Conservation (phyloP, 2,113 vertebrate species). For the Odobenus rosmarus region DNA sequence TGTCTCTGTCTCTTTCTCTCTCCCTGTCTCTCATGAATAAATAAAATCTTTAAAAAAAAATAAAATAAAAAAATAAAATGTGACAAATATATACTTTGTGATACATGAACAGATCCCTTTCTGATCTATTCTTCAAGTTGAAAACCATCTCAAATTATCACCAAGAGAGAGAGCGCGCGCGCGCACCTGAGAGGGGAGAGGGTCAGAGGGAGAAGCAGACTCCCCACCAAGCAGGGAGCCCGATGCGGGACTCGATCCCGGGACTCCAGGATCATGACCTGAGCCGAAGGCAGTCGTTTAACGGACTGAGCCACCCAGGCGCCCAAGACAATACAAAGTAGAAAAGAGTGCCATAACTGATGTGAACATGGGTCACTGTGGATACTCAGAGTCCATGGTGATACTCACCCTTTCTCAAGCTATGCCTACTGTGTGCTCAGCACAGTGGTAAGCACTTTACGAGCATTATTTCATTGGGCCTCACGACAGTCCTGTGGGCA, state of each 20-base stretch:
- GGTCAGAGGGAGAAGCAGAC: too few species aligned
- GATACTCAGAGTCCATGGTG: neutral
- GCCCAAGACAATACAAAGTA: neutral
- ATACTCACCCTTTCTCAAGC: neutral
- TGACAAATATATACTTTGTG: neutral
- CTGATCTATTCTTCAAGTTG: slow-evolving; percentile 15
- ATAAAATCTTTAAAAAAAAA: too few species aligned
- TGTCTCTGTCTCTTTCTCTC: too few species aligned
- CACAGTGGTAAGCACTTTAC: neutral
- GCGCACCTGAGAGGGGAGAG: too few species aligned
- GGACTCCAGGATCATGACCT: too few species aligned
- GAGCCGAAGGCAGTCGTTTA: too few species aligned
- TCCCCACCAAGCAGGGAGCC: too few species aligned
- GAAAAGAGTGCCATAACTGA: neutral
- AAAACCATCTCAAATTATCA: slow-evolving; percentile 55
- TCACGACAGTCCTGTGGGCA: neutral
- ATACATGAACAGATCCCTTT: neutral
- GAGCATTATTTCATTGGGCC: neutral
- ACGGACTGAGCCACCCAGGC: too few species aligned
- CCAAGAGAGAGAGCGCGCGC: too few species aligned
- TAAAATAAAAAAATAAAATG: neutral
- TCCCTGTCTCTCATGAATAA: too few species aligned
- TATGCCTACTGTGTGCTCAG: neutral
- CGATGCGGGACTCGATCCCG: too few species aligned
- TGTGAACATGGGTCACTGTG: neutral